These are phyloP conservation scores for Hystrix brachyura DNA, from an alignment of 2,113 vertebrate species.

Conservation along the genomic window DNA sequence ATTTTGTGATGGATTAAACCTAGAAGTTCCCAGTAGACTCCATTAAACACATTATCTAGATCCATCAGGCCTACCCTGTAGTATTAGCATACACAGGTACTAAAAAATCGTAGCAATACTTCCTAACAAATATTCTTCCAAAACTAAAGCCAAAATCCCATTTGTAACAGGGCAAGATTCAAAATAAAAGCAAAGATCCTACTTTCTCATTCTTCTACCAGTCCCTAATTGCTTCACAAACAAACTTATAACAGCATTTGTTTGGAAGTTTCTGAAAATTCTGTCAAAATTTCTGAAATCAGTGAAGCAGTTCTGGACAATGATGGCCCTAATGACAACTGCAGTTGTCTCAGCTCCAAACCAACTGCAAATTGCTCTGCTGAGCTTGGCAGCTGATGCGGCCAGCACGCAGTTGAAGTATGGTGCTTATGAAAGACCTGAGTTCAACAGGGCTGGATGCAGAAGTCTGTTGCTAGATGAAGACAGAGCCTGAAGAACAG, in stretches of 20 bases:
- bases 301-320: background rate
- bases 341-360: background rate
- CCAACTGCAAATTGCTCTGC: background rate
- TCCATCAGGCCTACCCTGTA: background rate
- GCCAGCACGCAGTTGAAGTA: background rate
- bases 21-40: background rate
- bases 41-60: background rate
- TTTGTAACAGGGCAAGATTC: background rate
- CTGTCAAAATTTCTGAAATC: background rate
- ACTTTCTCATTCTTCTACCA: background rate
- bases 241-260: background rate
- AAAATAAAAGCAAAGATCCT: background rate
- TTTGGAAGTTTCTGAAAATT: conserved; percentile 39
- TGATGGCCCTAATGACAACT: background rate
- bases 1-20: background rate
- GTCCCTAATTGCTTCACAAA: background rate
- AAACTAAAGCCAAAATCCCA: background rate
- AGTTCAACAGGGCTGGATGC: background rate
- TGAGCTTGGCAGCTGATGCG: background rate
- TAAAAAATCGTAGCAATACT: background rate
- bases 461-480: background rate
- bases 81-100: background rate
- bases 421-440: background rate
- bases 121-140: background rate
- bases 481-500: background rate